phyloP scores from a whole-genome alignment of 2,888 invertebrate genomes.

The Mimumesa dahlbomi region DNA sequence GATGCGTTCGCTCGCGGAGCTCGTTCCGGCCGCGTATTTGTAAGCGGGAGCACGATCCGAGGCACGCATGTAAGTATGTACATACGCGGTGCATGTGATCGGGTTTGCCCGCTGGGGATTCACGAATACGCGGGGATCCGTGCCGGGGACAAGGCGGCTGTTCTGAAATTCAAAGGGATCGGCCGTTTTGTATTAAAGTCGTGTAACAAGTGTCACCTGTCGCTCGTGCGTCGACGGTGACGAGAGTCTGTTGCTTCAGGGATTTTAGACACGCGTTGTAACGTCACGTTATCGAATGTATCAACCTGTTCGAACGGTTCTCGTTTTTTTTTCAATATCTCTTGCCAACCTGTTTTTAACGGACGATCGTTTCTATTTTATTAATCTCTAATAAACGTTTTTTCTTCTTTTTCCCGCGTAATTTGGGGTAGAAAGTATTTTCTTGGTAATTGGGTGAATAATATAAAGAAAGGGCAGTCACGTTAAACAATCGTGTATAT shows the following conservation, averaged over 20 bases:
- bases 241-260: slow-evolving; percentile 20
- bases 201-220: slow-evolving; percentile 46
- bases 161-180: slow-evolving; percentile 46
- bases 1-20: slow-evolving; percentile 18
- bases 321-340: background rate
- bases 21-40: slow-evolving; percentile 10
- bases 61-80: slow-evolving; percentile 3
- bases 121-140: slow-evolving; percentile 32
- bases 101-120: slow-evolving; percentile 25
- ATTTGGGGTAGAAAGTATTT: background rate
- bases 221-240: slow-evolving; percentile 29
- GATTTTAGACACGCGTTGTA: slow-evolving; percentile 39
- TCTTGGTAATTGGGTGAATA: background rate
- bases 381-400: background rate
- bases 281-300: slow-evolving; percentile 1
- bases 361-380: background rate
- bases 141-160: slow-evolving; percentile 28
- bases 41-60: slow-evolving; percentile 23
- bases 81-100: slow-evolving; percentile 13
- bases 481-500: too few relatives aligned
- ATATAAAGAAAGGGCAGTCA: too few relatives aligned
- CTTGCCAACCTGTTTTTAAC: background rate
- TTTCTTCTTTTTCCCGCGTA: background rate
- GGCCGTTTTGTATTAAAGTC: slow-evolving; percentile 53
- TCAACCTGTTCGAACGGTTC: background rate